Conservation (phyloP, 2,888 invertebrate genomes). For the Lithophane ornitopus region DNA sequence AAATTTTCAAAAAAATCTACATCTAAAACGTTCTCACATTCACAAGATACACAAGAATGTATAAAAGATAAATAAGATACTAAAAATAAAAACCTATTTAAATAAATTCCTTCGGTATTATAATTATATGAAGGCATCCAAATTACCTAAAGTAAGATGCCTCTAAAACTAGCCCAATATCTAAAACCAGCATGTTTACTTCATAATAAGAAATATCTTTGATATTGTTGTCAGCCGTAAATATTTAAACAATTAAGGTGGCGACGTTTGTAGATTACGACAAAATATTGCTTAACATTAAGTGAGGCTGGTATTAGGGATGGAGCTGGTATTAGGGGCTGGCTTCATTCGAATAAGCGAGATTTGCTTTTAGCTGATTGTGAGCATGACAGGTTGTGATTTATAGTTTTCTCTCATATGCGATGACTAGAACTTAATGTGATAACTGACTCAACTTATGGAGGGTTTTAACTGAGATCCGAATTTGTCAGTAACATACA, state of each 20-base stretch:
- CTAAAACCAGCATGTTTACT: neutral
- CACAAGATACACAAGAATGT: too few relatives aligned
- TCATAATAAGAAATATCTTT: neutral
- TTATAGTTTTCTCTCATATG: constrained; percentile 18
- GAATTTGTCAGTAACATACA: neutral
- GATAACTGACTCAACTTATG: constrained; percentile 23
- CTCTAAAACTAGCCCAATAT: neutral
- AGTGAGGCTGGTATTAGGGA: neutral
- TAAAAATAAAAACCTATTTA: too few relatives aligned
- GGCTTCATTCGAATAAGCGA: constrained; percentile 11
- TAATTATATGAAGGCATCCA: neutral
- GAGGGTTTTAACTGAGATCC: neutral
- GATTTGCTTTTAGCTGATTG: constrained; percentile 59
- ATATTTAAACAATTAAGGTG: neutral
- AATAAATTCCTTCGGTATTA: neutral
- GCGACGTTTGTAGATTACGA: neutral
- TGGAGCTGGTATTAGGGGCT: neutral
- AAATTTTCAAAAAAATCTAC: too few relatives aligned
- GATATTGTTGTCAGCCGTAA: neutral
- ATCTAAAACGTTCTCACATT: too few relatives aligned
- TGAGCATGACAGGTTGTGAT: constrained; percentile 47
- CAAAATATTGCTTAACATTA: neutral
- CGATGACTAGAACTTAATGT: constrained; percentile 29
- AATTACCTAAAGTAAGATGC: neutral
- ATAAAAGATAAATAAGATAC: too few relatives aligned